phyloP scores from a whole-genome alignment of 2,888 invertebrate genomes.

The Chrysolina americana region DNA sequence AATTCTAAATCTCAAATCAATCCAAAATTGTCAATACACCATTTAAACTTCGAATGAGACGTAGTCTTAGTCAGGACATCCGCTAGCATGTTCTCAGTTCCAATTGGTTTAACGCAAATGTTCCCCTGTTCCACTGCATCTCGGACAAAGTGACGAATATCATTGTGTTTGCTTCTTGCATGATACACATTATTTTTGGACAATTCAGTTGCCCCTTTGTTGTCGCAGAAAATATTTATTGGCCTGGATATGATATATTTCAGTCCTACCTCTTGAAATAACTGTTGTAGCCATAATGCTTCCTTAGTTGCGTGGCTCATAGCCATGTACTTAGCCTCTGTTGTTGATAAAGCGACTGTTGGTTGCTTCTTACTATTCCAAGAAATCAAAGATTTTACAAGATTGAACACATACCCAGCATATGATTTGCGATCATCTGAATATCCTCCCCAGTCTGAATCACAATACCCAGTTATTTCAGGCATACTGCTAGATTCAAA shows the following conservation, averaged over 20 bases:
- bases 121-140: neutral
- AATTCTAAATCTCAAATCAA: no score
- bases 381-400: neutral
- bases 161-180: no score
- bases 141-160: no score
- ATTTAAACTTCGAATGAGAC: no score
- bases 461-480: constrained; percentile 17
- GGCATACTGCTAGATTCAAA: neutral
- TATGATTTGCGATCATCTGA: constrained; percentile 22
- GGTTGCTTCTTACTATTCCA: neutral
- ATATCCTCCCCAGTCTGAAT: constrained; percentile 22
- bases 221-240: no score
- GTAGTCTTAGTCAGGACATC: constrained; percentile 21
- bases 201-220: no score
- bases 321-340: constrained; percentile 4
- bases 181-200: no score
- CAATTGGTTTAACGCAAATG: constrained; percentile 1
- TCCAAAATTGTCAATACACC: neutral
- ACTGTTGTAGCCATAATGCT: no score
- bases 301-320: neutral
- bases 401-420: neutral
- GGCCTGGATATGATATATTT: neutral
- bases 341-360: no score
- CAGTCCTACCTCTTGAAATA: neutral
- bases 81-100: constrained; percentile 3